Percentiles rank a stretch among this genome's conserved stretches.
Conservation (phyloP, 1,140 invertebrate genomes). For the Copidosoma floridanum region DNA sequence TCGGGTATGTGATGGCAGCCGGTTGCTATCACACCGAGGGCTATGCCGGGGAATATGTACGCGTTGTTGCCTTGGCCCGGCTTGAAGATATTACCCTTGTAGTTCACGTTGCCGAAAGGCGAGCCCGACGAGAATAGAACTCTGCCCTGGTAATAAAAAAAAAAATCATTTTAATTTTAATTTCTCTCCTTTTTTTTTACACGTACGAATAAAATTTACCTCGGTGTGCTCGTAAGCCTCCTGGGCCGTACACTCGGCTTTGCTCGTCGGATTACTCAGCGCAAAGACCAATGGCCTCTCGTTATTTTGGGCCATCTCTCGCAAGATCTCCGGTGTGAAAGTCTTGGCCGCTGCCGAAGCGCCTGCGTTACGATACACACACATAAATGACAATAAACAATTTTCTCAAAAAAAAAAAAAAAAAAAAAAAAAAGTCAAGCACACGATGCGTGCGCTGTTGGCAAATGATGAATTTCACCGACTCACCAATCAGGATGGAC, state of each 20-base stretch:
- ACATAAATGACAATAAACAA: background rate
- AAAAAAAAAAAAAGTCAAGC: background rate
- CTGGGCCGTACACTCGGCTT: slow-evolving; percentile 95
- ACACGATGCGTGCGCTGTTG: slow-evolving; percentile 17
- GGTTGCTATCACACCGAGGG: slow-evolving; percentile 83
- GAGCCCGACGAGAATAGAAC: slow-evolving; percentile 91
- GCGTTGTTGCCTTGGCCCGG: slow-evolving; percentile 96
- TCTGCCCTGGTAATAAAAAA: slow-evolving; percentile 73
- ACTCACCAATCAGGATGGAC: slow-evolving; percentile 77
- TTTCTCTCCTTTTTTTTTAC: too few species aligned
- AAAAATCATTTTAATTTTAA: too few species aligned
- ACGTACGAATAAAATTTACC: slow-evolving; percentile 53
- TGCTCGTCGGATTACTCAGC: slow-evolving; percentile 92
- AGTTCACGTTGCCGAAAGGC: slow-evolving; percentile 80
- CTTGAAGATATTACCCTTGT: slow-evolving; percentile 75
- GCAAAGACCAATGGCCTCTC: slow-evolving; percentile 91
- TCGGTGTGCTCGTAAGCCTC: slow-evolving; percentile 85
- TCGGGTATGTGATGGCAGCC: slow-evolving; percentile 87
- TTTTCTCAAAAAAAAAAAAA: background rate
- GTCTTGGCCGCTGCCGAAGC: slow-evolving; percentile 85
- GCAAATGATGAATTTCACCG: too few species aligned
- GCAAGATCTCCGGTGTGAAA: slow-evolving; percentile 83
- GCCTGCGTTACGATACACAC: slow-evolving; percentile 51
- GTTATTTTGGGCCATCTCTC: slow-evolving; percentile 83
- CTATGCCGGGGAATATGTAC: slow-evolving; percentile 94